These are phyloP conservation scores for Epizoanthus ramosus DNA, from an alignment of 92 coral and sea anemone genomes.

Conservation along the genomic window DNA sequence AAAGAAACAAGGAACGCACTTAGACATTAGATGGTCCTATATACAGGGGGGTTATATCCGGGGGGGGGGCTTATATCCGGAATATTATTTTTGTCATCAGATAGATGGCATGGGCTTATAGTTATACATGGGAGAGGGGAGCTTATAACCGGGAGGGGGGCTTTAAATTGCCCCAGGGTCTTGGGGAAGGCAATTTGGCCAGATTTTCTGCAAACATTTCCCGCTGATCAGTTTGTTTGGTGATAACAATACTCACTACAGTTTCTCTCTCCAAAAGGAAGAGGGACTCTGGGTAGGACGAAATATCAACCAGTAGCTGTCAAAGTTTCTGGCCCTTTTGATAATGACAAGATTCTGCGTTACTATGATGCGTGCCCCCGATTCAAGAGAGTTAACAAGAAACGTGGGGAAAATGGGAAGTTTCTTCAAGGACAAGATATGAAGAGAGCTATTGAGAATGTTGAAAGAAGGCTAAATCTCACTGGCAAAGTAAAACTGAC, in stretches of 20 bases:
- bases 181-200: too few relatives aligned
- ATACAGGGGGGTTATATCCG: too few relatives aligned
- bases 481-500: slow-evolving; percentile 47
- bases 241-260: neutral
- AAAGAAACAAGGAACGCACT: too few relatives aligned
- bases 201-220: too few relatives aligned
- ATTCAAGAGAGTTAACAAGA: slow-evolving; percentile 9
- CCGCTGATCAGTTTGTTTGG: neutral
- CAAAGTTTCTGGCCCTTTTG: slow-evolving; percentile 67
- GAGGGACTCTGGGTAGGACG: slow-evolving; percentile 61
- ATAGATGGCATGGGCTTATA: too few relatives aligned
- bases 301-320: slow-evolving; percentile 86
- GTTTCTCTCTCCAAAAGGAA: neutral
- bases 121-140: too few relatives aligned
- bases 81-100: too few relatives aligned
- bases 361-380: slow-evolving; percentile 72
- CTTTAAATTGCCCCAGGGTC: too few relatives aligned
- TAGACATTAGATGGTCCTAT: too few relatives aligned
- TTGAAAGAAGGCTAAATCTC: slow-evolving; percentile 66
- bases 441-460: slow-evolving; percentile 60
- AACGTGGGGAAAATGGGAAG: slow-evolving; percentile 48
- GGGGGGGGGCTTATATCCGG: too few relatives aligned
- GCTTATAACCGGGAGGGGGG: too few relatives aligned
- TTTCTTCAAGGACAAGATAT: slow-evolving; percentile 63
- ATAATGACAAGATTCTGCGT: slow-evolving; percentile 70